Conservation (phyloP, 2,888 invertebrate species). For the Octodonta nipae region DNA sequence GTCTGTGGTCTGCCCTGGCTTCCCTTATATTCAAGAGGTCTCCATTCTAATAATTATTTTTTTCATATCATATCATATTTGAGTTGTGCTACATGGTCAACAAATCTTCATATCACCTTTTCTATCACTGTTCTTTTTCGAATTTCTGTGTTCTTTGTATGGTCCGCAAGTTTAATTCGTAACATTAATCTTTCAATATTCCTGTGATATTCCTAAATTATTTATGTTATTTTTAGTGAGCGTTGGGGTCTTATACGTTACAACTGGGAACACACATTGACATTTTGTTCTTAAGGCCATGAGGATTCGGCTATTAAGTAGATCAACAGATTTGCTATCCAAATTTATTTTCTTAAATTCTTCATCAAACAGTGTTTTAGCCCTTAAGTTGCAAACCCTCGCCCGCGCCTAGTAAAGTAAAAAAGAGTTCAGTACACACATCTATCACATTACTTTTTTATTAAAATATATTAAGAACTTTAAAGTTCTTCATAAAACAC, state of each 20-base stretch:
- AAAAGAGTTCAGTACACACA: too few species aligned
- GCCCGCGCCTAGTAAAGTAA: too few species aligned
- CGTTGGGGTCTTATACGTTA: not conserved
- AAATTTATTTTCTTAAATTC: too few species aligned
- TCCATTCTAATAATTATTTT: constrained; percentile 1
- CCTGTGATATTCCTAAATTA: not conserved
- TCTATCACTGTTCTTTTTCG: not conserved
- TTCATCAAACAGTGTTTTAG: too few species aligned
- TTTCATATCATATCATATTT: too few species aligned
- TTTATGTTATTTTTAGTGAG: constrained; percentile 1
- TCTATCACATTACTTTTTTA: too few species aligned
- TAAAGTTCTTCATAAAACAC: too few species aligned
- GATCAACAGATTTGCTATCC: too few species aligned
- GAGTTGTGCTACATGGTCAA: not conserved
- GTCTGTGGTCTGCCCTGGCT: constrained; percentile 1
- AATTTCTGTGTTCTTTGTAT: constrained; percentile 1
- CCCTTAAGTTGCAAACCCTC: too few species aligned
- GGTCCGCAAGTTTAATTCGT: not conserved
- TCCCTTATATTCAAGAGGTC: not conserved
- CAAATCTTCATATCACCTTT: not conserved
- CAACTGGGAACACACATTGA: constrained; percentile 1
- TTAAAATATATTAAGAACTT: too few species aligned
- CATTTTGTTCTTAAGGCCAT: too few species aligned
- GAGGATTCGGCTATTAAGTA: too few species aligned
- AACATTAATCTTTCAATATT: not conserved